A percentile compares a stretch with the other conserved stretches of the same genome.
These are phyloP conservation scores for Hippoglossus stenolepis DNA, from an alignment of 2,113 vertebrate species.

Conservation along the genomic window DNA sequence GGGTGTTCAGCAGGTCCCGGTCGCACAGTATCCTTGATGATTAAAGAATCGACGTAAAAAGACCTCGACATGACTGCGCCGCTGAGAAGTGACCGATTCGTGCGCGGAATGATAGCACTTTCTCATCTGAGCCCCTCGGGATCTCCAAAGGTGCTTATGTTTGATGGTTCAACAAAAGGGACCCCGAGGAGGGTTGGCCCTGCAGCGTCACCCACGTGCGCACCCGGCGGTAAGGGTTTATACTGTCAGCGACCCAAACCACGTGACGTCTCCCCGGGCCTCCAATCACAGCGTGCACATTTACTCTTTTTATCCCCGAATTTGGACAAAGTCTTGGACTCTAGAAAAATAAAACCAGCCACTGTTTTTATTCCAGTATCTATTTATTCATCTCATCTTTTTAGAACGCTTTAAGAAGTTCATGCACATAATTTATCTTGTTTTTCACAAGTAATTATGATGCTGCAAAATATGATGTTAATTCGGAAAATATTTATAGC, in stretches of 20 bases:
- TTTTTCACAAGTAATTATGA: neutral
- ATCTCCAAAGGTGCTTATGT: constrained; percentile 93
- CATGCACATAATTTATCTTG: neutral
- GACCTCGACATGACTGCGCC: constrained; percentile 92
- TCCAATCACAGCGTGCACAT: constrained; percentile 83
- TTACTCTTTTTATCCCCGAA: constrained; percentile 71
- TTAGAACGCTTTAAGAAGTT: neutral
- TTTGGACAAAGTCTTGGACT: constrained; percentile 65
- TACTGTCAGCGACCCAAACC: constrained; percentile 85
- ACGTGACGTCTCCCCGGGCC: constrained; percentile 88
- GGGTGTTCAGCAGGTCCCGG: constrained; percentile 85
- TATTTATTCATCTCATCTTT: neutral
- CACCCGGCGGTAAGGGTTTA: constrained; percentile 88
- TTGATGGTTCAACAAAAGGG: constrained; percentile 95
- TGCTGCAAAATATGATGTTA: neutral
- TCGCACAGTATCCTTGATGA: constrained; percentile 94
- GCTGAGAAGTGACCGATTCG: constrained; percentile 45
- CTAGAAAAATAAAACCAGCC: constrained; percentile 26
- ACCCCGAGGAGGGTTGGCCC: constrained; percentile 96
- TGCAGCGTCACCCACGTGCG: constrained; percentile 92
- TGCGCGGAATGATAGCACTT: constrained; percentile 62
- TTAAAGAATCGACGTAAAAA: constrained; percentile 98
- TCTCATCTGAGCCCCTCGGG: constrained; percentile 87
- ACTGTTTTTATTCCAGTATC: neutral
- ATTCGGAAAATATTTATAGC: neutral